Conservation (phyloP, 2,888 invertebrate species). For the Polylopha cassiicola region DNA sequence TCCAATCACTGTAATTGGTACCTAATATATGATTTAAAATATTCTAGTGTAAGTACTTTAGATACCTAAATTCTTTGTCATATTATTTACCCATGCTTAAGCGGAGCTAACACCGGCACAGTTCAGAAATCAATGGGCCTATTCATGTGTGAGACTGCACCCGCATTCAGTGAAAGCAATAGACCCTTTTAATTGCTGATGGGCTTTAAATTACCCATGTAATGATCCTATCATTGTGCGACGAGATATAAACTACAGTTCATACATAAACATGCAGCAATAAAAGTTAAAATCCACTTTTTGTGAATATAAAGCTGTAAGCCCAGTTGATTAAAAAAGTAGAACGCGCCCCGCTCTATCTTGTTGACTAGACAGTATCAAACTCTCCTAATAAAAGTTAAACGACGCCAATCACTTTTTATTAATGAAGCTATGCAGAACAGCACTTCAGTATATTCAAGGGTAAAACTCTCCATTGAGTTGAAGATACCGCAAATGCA, state of each 20-base stretch:
- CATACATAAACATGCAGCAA: constrained; percentile 8
- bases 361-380: not conserved
- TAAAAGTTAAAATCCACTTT: constrained; percentile 6
- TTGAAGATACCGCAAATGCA: too few species aligned
- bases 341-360: too few species aligned
- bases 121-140: constrained; percentile 28
- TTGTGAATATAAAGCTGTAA: too few species aligned
- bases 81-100: constrained; percentile 22
- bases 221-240: constrained; percentile 17
- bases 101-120: constrained; percentile 6
- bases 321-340: too few species aligned
- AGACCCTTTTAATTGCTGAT: constrained; percentile 32
- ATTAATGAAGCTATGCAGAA: too few species aligned
- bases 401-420: too few species aligned
- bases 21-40: constrained; percentile 21
- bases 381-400: not conserved
- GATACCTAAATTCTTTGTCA: constrained; percentile 26
- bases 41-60: constrained; percentile 23
- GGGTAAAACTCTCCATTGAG: too few species aligned
- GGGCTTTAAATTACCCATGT: constrained; percentile 38
- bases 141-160: constrained; percentile 38
- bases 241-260: constrained; percentile 12
- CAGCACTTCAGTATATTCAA: too few species aligned
- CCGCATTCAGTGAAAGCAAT: constrained; percentile 37
- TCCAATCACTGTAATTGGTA: constrained; percentile 23